phyloP scores from a whole-genome alignment of 2,888 invertebrate species.

The Coecobrya sp. region DNA sequence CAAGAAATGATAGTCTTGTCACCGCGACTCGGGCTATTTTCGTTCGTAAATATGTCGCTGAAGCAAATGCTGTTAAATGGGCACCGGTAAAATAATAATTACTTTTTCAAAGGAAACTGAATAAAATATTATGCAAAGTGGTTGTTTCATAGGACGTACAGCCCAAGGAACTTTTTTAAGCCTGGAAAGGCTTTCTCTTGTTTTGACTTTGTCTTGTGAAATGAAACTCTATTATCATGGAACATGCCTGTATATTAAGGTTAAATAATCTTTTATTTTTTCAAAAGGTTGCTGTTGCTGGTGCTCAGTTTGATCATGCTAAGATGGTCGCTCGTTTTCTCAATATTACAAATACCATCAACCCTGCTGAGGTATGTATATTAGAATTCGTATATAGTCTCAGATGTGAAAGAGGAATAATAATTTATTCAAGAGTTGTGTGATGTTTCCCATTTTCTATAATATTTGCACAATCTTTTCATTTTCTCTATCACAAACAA shows the following conservation, averaged over 20 bases:
- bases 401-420: too few relatives aligned
- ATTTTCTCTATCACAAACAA: neutral
- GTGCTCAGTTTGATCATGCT: slow-evolving; percentile 95
- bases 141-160: neutral
- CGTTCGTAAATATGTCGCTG: slow-evolving; percentile 88
- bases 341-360: slow-evolving; percentile 90
- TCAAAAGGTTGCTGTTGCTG: slow-evolving; percentile 96
- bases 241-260: too few relatives aligned
- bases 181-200: neutral
- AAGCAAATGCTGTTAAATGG: neutral
- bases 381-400: too few relatives aligned
- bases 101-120: slow-evolving; percentile 23
- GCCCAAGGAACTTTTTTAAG: neutral
- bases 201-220: neutral
- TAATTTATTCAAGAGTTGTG: too few relatives aligned
- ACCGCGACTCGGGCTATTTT: slow-evolving; percentile 97
- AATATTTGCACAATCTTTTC: neutral
- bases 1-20: slow-evolving; percentile 91
- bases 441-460: neutral
- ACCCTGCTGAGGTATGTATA: slow-evolving; percentile 55
- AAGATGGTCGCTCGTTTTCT: slow-evolving; percentile 94
- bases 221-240: neutral
- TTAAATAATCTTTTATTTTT: neutral
- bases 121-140: neutral
- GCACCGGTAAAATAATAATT: slow-evolving; percentile 63